phyloP scores from a whole-genome alignment of 1,140 invertebrate genomes.

The Solen grandis region DNA sequence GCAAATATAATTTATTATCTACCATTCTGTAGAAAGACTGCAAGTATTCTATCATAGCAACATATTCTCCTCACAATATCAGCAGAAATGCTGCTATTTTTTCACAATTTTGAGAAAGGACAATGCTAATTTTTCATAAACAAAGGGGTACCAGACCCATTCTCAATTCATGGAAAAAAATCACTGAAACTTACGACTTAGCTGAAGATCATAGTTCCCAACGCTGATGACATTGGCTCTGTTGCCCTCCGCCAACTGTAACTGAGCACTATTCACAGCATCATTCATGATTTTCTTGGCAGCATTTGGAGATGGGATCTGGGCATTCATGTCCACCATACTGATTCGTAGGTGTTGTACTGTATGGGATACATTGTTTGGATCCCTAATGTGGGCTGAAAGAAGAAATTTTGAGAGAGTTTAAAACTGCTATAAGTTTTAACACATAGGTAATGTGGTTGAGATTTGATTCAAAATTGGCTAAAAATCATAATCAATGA shows the following conservation, averaged over 20 bases:
- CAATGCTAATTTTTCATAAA: too few relatives aligned
- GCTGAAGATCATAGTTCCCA: slow-evolving; percentile 78
- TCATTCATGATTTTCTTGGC: slow-evolving; percentile 93
- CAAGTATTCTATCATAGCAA: too few relatives aligned
- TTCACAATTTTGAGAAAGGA: too few relatives aligned
- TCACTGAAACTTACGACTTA: slow-evolving; percentile 69
- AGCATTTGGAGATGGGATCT: slow-evolving; percentile 90
- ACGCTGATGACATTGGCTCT: slow-evolving; percentile 74
- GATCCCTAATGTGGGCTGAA: slow-evolving; percentile 89
- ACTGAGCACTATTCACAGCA: slow-evolving; percentile 88
- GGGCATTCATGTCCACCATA: slow-evolving; percentile 90
- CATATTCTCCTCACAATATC: too few relatives aligned
- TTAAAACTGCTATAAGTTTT: background rate
- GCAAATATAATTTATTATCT: too few relatives aligned
- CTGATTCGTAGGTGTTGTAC: slow-evolving; percentile 91
- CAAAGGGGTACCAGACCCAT: too few relatives aligned
- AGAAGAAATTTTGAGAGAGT: slow-evolving; percentile 24
- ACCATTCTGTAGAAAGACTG: too few relatives aligned
- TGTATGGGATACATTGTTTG: slow-evolving; percentile 86
- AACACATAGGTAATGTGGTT: background rate
- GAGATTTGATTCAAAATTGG: background rate
- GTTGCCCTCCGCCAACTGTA: slow-evolving; percentile 82
- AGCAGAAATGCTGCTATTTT: too few relatives aligned
- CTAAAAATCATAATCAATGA: too few relatives aligned
- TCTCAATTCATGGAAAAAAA: too few relatives aligned